Evolutionary conservation across 2,888 invertebrate species (phyloP), one percentile per base, ranked within the genome.

Genomic region (Polymixis lichenea): DNA sequence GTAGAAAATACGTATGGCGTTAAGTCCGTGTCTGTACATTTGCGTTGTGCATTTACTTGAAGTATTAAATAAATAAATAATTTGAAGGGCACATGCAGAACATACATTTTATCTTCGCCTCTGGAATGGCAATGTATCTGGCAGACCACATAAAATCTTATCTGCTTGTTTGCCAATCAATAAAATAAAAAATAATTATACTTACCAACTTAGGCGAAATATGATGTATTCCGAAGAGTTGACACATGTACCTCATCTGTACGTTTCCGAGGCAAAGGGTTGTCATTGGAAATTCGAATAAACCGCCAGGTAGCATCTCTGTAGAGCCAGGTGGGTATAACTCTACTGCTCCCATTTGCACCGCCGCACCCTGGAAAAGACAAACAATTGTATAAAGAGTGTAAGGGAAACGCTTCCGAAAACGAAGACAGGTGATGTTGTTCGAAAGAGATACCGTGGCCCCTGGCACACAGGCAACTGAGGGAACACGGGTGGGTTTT

Each of bases 311-410:
- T 2, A 75, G 49, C 62, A 85, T 79, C 5, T 83, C 73, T 2
- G 71, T 77, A 0, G 85, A 78, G 1, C 72, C 81, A 0, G 91
- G 91, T 7, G 92, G 91, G 64, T 65, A 92, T 9, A 93, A 53
- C 76, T 94, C 94, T 3, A 93, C 92, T 1, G 90, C 71, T 0
- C 93, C 92, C 43, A 72, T 60, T 15, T 72, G 49, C n/a, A 88
- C 5, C 0, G 89, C 90, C 15, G 79, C 7, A 32, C 13, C 69
- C 93, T 94, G 87, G n/a, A 90, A 91, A 46, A 66, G 43, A 56
- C 49, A 65, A 51, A n/a, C 43, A 25, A 49, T n/a, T 38, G 0
- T n/a, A 7, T 32, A n/a, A n/a, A n/a, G n/a, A n/a, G n/a, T n/a
- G n/a, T n/a, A n/a, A n/a, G n/a, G n/a, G n/a, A n/a, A n/a, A n/a